Percentiles rank a stretch among this genome's conserved stretches.
These are phyloP conservation scores for Chrysolina oricalcia DNA, from an alignment of 2,888 invertebrate genomes.

Conservation along the genomic window DNA sequence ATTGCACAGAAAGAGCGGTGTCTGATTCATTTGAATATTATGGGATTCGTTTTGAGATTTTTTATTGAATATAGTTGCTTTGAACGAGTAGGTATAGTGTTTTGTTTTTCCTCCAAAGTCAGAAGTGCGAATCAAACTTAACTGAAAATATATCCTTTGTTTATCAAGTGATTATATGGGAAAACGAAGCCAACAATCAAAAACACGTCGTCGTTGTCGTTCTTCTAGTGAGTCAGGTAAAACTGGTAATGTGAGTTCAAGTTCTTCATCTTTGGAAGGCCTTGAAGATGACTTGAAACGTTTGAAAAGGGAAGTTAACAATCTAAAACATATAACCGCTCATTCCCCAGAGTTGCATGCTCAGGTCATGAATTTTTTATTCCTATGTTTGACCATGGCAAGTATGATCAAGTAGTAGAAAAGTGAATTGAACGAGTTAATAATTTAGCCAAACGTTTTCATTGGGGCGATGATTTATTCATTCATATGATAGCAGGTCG, in stretches of 20 bases:
- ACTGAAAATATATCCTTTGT: not conserved
- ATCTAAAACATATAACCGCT: not conserved
- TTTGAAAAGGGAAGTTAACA: too few relatives aligned
- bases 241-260: not conserved
- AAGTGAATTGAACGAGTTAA: not conserved
- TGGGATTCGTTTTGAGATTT: not conserved
- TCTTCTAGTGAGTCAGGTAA: not conserved
- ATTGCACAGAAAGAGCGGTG: not conserved
- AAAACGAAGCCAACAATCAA: not conserved
- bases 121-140: not conserved
- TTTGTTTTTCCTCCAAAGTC: not conserved
- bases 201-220: not conserved
- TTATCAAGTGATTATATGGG: not conserved
- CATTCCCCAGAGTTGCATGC: not conserved
- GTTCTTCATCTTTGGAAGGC: not conserved
- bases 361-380: not conserved
- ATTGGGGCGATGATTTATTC: not conserved
- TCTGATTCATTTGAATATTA: not conserved
- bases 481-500: too few relatives aligned
- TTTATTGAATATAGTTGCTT: not conserved
- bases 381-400: not conserved
- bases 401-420: not conserved
- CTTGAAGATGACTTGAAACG: too few relatives aligned
- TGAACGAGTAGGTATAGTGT: not conserved
- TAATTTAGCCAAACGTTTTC: not conserved